Conservation (phyloP, 2,797 vertebrate genomes). For the Tokudaia muenninki region DNA sequence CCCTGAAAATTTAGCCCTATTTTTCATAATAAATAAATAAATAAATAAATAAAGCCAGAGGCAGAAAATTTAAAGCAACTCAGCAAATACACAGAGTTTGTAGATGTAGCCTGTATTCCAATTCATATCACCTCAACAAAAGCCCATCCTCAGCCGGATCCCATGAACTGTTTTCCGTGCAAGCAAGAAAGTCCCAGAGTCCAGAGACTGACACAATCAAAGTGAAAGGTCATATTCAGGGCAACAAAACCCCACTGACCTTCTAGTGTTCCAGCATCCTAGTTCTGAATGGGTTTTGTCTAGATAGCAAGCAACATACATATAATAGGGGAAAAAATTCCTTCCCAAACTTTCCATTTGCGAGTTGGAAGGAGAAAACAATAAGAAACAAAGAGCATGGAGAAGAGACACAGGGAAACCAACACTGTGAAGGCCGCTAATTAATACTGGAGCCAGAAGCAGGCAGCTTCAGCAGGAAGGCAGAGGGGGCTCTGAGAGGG, state of each 20-base stretch:
- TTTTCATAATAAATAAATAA: slow-evolving; percentile 6
- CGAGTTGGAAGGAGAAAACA: slow-evolving; percentile 68
- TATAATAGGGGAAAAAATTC: background rate
- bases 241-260: background rate
- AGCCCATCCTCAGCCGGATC: background rate
- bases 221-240: slow-evolving; percentile 4
- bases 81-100: slow-evolving; percentile 8
- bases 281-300: background rate
- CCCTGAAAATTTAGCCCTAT: slow-evolving; percentile 5
- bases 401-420: slow-evolving; percentile 74
- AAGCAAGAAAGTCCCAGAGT: background rate
- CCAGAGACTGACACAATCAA: background rate
- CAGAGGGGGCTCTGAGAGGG: slow-evolving; percentile 55
- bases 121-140: background rate
- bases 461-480: slow-evolving; percentile 76
- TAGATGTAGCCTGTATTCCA: background rate
- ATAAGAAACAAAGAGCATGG: slow-evolving; percentile 50
- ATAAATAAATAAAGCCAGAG: background rate
- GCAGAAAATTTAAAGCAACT: slow-evolving; percentile 50
- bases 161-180: background rate
- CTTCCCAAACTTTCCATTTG: slow-evolving; percentile 74
- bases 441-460: slow-evolving; percentile 83
- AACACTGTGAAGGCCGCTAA: slow-evolving; percentile 78
- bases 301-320: background rate
- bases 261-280: background rate